Conservation (phyloP, 2,888 invertebrate species). For the Pollenia labialis region DNA sequence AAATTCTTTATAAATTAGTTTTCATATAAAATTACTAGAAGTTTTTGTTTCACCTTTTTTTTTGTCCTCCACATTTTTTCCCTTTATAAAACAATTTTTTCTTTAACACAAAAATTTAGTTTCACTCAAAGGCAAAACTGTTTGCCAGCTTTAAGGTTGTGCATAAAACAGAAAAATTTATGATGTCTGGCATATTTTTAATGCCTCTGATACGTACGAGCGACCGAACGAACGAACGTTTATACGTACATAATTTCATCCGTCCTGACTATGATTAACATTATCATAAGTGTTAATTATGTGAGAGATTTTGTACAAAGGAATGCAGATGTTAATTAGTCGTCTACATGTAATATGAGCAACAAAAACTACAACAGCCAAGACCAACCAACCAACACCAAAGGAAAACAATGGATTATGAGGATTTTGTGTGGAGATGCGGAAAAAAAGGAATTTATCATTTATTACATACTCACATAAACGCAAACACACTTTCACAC, state of each 20-base stretch:
- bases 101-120: constrained; percentile 3
- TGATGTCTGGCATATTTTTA: constrained; percentile 65
- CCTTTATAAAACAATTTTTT: too few species aligned
- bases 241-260: not conserved
- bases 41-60: too few species aligned
- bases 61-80: too few species aligned
- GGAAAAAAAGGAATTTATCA: not conserved
- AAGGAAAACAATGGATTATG: constrained; percentile 45
- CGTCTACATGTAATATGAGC: constrained; percentile 45
- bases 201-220: constrained; percentile 6
- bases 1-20: too few species aligned
- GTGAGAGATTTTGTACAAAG: constrained; percentile 59
- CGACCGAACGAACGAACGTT: not conserved
- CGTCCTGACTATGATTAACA: constrained; percentile 34
- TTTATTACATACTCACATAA: not conserved
- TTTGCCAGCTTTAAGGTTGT: not conserved
- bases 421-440: constrained; percentile 13
- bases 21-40: too few species aligned
- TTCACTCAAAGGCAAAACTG: constrained; percentile 10
- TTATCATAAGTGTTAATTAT: constrained; percentile 72
- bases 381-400: not conserved
- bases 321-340: constrained; percentile 67
- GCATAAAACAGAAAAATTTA: constrained; percentile 45
- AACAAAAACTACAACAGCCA: constrained; percentile 4
- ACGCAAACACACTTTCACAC: not conserved